phyloP scores from a whole-genome alignment of 2,113 vertebrate species.

The Grantiella picta region DNA sequence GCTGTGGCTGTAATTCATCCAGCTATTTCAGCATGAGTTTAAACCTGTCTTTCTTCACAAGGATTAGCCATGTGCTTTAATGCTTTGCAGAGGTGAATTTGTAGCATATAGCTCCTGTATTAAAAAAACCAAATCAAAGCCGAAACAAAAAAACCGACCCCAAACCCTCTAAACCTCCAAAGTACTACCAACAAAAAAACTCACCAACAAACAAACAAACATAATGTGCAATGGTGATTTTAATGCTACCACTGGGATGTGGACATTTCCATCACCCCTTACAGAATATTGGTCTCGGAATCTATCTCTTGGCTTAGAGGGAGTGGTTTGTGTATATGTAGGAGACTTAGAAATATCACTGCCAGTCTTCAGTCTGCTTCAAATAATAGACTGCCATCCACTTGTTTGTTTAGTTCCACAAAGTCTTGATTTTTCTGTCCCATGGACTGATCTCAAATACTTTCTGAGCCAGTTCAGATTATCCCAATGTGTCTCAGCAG shows the following conservation, averaged over 20 bases:
- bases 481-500: not conserved
- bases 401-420: not conserved
- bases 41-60: not conserved
- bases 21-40: not conserved
- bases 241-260: not conserved
- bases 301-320: not conserved
- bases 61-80: not conserved
- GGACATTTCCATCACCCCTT: not conserved
- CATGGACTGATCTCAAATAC: not conserved
- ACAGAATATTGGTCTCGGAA: not conserved
- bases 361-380: not conserved
- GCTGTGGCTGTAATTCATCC: not conserved
- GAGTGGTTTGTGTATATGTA: not conserved
- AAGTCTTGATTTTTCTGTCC: not conserved
- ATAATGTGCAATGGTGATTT: not conserved
- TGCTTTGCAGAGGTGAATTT: not conserved
- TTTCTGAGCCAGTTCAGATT: not conserved
- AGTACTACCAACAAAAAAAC: not conserved
- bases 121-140: not conserved
- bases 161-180: not conserved
- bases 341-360: not conserved
- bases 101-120: not conserved
- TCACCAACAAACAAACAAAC: not conserved
- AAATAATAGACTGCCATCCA: not conserved
- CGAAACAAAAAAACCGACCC: not conserved